phyloP scores from a whole-genome alignment of 2,888 invertebrate species.

The Agrenia bidenticulata region DNA sequence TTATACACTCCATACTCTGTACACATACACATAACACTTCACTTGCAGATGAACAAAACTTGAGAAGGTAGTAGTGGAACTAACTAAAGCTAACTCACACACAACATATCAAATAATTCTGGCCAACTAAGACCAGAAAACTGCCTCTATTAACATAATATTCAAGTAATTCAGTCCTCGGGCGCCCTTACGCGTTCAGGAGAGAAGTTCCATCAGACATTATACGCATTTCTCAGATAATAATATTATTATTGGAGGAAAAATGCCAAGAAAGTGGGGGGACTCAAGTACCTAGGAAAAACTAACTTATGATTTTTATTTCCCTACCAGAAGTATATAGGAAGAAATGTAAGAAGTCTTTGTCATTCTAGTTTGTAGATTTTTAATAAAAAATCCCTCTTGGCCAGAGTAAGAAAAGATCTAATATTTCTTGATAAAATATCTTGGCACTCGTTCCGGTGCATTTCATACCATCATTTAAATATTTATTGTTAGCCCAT shows the following conservation, averaged over 20 bases:
- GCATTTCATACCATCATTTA: not conserved
- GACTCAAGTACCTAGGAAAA: not conserved
- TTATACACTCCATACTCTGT: not conserved
- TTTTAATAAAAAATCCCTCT: too few species aligned
- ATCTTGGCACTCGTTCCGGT: not conserved
- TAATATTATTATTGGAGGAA: not conserved
- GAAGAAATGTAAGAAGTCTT: too few species aligned
- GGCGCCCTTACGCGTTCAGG: not conserved
- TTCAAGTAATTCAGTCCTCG: slow-evolving; percentile 18
- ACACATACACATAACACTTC: slow-evolving; percentile 9
- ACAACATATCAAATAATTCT: slow-evolving; percentile 1
- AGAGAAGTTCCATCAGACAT: slow-evolving; percentile 1
- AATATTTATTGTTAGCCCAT: not conserved
- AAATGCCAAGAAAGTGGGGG: not conserved
- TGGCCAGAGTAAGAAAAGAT: too few species aligned
- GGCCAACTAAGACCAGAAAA: slow-evolving; percentile 1
- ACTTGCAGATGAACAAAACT: not conserved
- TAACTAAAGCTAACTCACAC: not conserved
- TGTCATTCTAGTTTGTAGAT: too few species aligned
- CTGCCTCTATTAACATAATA: slow-evolving; percentile 22
- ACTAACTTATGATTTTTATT: not conserved
- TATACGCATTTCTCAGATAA: not conserved
- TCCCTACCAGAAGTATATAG: too few species aligned
- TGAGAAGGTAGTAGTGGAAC: not conserved
- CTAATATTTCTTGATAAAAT: slow-evolving; percentile 1